Evolutionary conservation across 2,888 invertebrate species (phyloP).

Genomic region (Monoplex corrugatus): DNA sequence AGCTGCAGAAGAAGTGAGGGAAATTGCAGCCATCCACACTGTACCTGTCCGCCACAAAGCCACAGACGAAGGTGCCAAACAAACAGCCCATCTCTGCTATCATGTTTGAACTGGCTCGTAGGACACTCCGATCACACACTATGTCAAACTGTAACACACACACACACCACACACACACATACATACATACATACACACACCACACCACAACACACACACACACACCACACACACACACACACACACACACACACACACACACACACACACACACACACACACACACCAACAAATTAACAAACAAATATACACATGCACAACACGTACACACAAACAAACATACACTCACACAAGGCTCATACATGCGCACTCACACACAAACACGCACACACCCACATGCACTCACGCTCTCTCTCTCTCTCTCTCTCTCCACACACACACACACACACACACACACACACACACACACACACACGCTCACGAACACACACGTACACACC

Average conservation of each 20-base stretch:
- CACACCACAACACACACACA: too few relatives aligned
- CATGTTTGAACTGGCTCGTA: slow-evolving; percentile 62
- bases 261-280: slow-evolving; percentile 3
- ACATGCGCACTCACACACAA: too few relatives aligned
- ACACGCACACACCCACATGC: too few relatives aligned
- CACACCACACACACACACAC: neutral
- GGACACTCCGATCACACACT: slow-evolving; percentile 58
- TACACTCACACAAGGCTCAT: too few relatives aligned
- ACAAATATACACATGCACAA: too few relatives aligned
- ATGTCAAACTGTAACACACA: slow-evolving; percentile 56
- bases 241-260: neutral
- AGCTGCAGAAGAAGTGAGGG: too few relatives aligned
- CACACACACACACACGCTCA: neutral
- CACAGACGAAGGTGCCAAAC: slow-evolving; percentile 5
- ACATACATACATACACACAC: too few relatives aligned
- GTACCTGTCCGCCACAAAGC: slow-evolving; percentile 44
- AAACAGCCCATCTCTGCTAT: slow-evolving; percentile 26
- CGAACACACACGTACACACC: too few relatives aligned
- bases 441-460: slow-evolving; percentile 39
- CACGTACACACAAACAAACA: too few relatives aligned
- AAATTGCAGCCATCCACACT: too few relatives aligned
- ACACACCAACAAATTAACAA: neutral
- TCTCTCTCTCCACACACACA: too few relatives aligned
- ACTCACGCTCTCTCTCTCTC: too few relatives aligned
- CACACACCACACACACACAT: slow-evolving; percentile 24